Base-by-base conservation (phyloP, 1,140 invertebrate species). In the Cylas formicarius region DNA sequence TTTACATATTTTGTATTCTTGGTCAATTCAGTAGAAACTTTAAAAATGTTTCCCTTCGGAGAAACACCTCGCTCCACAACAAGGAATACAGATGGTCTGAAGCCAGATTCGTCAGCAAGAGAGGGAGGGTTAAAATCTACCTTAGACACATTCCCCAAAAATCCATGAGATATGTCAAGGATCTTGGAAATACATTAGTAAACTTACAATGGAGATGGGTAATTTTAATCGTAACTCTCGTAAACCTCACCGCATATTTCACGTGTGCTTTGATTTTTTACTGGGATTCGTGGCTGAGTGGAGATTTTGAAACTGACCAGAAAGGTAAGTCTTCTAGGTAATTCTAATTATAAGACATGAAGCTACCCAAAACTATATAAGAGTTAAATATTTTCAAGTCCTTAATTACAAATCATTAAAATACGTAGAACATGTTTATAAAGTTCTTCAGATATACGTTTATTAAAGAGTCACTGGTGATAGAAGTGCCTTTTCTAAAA, bases 191-290 rank as follows among this genome's bases (percentile, higher is more conserved):
- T 37, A 56, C 53, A 2, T 22, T 56, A 17, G 48, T 56, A 6
- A 47, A 47, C n/a, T 53, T 56, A 47, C 42, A 51, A 18, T 56
- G 53, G 53, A 27, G 46, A 14, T 53, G 53, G 53, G 14, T 56
- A 16, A 38, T 41, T 14, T 22, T 50, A 2, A 41, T 32, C 1
- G 47, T 56, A 17, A 24, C 44, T 21, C 9, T 48, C 7, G 31
- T 56, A 14, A 56, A 56, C 31, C 31, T 50, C 9, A 4, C 31
- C 2, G 50, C 50, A 2, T 56, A 56, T 37, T 21, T 53, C 8
- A 24, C 21, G 14, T 56, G 52, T 14, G 43, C 21, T 8, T 8
- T 44, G 11, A 23, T 56, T 10, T 56, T 56, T 34, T 45, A 40
- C 22, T 39, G 40, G 4, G 53, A 56, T 26, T 39, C 53, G 10